A percentile compares a stretch with the other conserved stretches of the same genome.
Evolutionary conservation across 2,113 vertebrate species (phyloP).

Genomic region (Casuarius casuarius): DNA sequence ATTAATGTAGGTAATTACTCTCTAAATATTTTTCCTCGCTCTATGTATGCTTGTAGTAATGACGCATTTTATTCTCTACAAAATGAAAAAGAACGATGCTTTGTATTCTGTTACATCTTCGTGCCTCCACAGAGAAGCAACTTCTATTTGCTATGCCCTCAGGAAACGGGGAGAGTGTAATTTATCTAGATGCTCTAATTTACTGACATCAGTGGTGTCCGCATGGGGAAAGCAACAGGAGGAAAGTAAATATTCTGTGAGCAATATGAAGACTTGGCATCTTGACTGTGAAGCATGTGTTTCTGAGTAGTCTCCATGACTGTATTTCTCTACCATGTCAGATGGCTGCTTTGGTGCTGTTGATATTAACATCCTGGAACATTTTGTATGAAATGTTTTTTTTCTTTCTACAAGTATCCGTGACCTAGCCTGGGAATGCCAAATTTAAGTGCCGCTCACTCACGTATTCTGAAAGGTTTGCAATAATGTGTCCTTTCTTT

Average conservation of each 20-base stretch:
- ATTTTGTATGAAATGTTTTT: background rate
- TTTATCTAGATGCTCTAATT: background rate
- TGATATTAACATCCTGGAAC: background rate
- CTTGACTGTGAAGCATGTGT: background rate
- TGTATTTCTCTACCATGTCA: background rate
- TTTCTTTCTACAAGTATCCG: background rate
- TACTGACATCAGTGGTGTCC: background rate
- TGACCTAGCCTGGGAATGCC: background rate
- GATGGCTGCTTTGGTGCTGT: no score
- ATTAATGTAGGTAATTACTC: background rate
- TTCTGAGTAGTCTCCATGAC: background rate
- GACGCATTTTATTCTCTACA: background rate
- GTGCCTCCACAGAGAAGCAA: background rate
- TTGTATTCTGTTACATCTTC: background rate
- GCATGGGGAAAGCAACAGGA: background rate
- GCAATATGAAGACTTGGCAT: background rate
- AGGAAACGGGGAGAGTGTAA: background rate
- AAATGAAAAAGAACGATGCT: background rate
- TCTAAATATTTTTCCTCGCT: background rate
- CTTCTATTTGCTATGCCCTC: background rate
- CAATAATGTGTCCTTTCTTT: constrained; percentile 45
- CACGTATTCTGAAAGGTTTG: background rate
- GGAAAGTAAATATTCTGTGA: background rate
- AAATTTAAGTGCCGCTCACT: background rate
- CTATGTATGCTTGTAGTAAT: background rate